Evolutionary conservation across 2,797 vertebrate genomes (phyloP).

Genomic region (Cichlasoma orientale): DNA sequence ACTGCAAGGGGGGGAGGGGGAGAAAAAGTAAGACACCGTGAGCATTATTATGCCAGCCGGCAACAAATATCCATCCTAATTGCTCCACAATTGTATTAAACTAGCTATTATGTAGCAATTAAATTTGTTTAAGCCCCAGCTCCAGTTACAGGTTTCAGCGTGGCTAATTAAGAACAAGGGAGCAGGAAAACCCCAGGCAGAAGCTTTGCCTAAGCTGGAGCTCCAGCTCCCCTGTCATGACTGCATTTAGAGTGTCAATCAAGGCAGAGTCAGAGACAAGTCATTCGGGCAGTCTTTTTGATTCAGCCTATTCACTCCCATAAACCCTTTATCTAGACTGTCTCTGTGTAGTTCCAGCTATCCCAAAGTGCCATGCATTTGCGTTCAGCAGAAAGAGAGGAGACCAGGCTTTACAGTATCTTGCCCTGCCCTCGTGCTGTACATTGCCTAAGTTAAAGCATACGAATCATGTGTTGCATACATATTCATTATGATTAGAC

Average conservation of each 20-base stretch:
- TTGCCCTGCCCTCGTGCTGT: not conserved
- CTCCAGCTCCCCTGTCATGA: slow-evolving; percentile 61
- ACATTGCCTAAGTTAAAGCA: not conserved
- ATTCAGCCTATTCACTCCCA: slow-evolving; percentile 59
- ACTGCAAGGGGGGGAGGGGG: slow-evolving; percentile 28
- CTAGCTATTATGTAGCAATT: slow-evolving; percentile 80
- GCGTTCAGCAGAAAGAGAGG: slow-evolving; percentile 17
- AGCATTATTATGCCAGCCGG: slow-evolving; percentile 63
- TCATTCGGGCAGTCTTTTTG: slow-evolving; percentile 61
- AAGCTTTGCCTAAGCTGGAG: slow-evolving; percentile 69
- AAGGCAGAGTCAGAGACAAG: slow-evolving; percentile 54
- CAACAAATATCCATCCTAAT: slow-evolving; percentile 78
- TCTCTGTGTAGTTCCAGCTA: slow-evolving; percentile 58
- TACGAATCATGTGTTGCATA: not conserved
- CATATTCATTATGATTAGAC: slow-evolving; percentile 11
- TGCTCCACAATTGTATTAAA: slow-evolving; percentile 80
- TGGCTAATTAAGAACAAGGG: slow-evolving; percentile 79
- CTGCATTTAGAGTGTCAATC: slow-evolving; percentile 76
- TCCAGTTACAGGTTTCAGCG: slow-evolving; percentile 76
- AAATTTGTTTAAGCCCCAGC: slow-evolving; percentile 72
- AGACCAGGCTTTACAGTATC: not conserved
- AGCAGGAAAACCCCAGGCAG: slow-evolving; percentile 69
- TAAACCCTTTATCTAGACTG: slow-evolving; percentile 53
- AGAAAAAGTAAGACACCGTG: slow-evolving; percentile 40
- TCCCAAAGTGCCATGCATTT: slow-evolving; percentile 37